Evolutionary conservation across 2,888 invertebrate genomes (phyloP), one percentile per base, ranked within the genome.

Genomic region (Galerucella calmariensis): DNA sequence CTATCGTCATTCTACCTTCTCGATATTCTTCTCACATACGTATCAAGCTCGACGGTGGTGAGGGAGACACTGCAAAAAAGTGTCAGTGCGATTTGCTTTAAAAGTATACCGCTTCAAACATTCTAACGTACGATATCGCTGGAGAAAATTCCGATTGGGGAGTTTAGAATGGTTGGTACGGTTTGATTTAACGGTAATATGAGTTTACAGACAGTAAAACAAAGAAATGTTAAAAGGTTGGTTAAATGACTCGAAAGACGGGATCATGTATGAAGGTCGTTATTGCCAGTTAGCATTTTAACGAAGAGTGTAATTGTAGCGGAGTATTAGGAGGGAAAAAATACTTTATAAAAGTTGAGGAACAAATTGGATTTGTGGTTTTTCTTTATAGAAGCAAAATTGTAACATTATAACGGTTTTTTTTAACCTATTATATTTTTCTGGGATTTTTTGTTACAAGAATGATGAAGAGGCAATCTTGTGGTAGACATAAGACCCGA

Each of bases 221-320:
- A 83, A 83, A 82, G 82, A 82, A 80, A 82, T 80, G 76, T 74
- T 79, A 77, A 83, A 81, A 81, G 77, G 80, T 76, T 73, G 79
- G 79, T 77, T 80, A 81, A 81, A 81, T 78, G 81, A 81, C 79
- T 81, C 67, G 78, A 81, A 48, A 80, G 81, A 81, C 81, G 78
- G 76, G 80, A 79, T 80, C 78, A 73, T 41, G 35, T 77, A 75
- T 74, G 79, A 82, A 81, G 81, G 80, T 80, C 79, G 78, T n/a
- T 14, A 44, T 10, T 71, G 44, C 53, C 16, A 53, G n/a, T 16
- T 69, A 69, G 5, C 41, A 20, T 12, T n/a, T 65, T 16, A 63
- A 71, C 65, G 70, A 41, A 41, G 35, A 41, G 35, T 41, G 35
- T 41, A 8, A 41, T 41, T 8, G 9, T 41, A 41, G 8, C 8